Evolutionary conservation across 1,140 invertebrate genomes (phyloP).

Genomic region (Leptinotarsa texana): DNA sequence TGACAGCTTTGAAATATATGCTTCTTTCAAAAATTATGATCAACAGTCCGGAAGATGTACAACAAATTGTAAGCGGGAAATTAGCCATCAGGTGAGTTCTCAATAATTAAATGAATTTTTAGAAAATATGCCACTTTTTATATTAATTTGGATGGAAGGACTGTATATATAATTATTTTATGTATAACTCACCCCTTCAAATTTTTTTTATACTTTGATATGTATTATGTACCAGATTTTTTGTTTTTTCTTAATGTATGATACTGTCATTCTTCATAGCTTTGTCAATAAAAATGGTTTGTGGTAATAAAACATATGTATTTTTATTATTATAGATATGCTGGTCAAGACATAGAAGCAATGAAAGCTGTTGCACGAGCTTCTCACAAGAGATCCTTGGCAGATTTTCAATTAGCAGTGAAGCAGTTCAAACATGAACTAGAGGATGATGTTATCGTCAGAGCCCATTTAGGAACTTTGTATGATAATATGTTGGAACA

Average conservation of each 20-base stretch:
- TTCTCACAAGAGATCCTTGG: conserved; percentile 93
- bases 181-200: too few species aligned
- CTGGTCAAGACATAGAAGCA: conserved; percentile 92
- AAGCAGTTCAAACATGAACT: conserved; percentile 87
- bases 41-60: conserved; percentile 93
- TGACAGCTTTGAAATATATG: conserved; percentile 98
- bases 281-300: too few species aligned
- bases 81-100: conserved; percentile 72
- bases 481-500: conserved; percentile 99
- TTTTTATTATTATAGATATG: conserved; percentile 67
- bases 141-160: too few species aligned
- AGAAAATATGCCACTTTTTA: too few species aligned
- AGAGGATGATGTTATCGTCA: conserved; percentile 94
- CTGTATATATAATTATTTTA: too few species aligned
- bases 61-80: conserved; percentile 94
- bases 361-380: conserved; percentile 97
- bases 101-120: too few species aligned
- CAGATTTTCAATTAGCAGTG: conserved; percentile 91
- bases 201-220: too few species aligned
- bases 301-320: too few species aligned
- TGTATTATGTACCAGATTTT: too few species aligned
- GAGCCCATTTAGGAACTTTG: conserved; percentile 92
- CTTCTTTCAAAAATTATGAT: conserved; percentile 98
- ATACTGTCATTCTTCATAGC: too few species aligned
- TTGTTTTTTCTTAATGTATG: too few species aligned